A percentile compares a stretch with the other conserved stretches of the same genome.
These are phyloP conservation scores for Lithophane semibrunnea DNA, from an alignment of 2,888 invertebrate genomes.

Conservation along the genomic window DNA sequence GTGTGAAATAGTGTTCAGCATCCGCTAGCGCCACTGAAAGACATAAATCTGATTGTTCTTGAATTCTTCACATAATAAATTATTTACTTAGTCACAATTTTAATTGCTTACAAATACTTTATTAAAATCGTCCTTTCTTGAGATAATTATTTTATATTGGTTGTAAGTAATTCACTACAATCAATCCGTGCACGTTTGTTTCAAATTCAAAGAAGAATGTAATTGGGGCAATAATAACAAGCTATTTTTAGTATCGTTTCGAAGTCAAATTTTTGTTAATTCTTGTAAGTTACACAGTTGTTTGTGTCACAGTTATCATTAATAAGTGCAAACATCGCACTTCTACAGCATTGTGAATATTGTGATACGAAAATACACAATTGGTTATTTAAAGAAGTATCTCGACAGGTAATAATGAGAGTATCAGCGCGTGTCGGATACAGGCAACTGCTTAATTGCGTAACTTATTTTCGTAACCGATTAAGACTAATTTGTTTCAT, in stretches of 20 bases:
- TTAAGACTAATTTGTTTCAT: too few species aligned
- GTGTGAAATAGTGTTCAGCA: background rate
- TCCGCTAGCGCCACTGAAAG: background rate
- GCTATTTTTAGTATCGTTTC: background rate
- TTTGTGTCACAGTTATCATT: background rate
- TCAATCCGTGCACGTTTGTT: background rate
- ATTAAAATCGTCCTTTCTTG: background rate
- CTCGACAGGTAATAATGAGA: constrained; percentile 28
- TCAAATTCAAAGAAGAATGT: constrained; percentile 7
- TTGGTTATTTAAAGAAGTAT: constrained; percentile 8
- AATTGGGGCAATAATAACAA: background rate
- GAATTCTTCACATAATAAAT: background rate
- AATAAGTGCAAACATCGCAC: background rate
- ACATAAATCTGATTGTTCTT: constrained; percentile 2
- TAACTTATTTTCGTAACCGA: too few species aligned
- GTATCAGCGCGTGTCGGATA: constrained; percentile 31
- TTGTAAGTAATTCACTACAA: background rate
- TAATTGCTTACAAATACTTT: background rate
- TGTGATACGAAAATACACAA: background rate
- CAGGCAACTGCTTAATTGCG: background rate
- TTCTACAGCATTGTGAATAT: background rate
- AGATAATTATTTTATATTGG: too few species aligned
- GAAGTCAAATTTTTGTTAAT: background rate
- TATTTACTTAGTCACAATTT: background rate
- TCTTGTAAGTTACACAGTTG: too few species aligned